Conservation (phyloP, 1,140 invertebrate species). For the Orchesella cincta region DNA sequence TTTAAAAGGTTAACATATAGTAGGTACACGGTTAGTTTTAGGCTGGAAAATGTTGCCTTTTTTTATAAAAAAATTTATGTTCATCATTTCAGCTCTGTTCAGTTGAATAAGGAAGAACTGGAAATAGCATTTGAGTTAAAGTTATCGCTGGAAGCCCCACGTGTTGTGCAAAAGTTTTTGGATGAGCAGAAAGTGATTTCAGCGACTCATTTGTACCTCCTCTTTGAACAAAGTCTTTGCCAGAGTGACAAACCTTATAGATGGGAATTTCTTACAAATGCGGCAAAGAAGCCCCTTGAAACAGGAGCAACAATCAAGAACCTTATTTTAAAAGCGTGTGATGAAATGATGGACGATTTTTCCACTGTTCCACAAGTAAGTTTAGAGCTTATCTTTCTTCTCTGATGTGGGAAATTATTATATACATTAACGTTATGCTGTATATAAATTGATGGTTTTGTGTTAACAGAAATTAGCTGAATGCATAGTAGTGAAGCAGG, state of each 20-base stretch:
- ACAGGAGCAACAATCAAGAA: neutral
- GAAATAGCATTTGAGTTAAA: conserved; percentile 44
- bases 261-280: conserved; percentile 31
- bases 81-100: neutral
- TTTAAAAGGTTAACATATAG: too few species aligned
- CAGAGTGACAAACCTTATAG: conserved; percentile 20
- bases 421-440: too few species aligned
- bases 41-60: too few species aligned
- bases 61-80: neutral
- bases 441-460: too few species aligned
- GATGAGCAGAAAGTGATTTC: conserved; percentile 38
- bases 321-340: conserved; percentile 35
- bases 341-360: conserved; percentile 31
- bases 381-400: too few species aligned
- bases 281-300: conserved; percentile 2
- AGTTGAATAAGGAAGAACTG: conserved; percentile 35
- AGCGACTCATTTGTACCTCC: conserved; percentile 40
- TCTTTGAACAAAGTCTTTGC: neutral
- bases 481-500: conserved; percentile 38
- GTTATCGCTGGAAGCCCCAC: conserved; percentile 40
- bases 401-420: too few species aligned
- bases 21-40: too few species aligned
- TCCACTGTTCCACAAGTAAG: conserved; percentile 29
- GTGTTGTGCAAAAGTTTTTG: conserved; percentile 36
- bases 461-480: conserved; percentile 47